Conservation (phyloP, 1,140 invertebrate species). For the Parapsyche elsis region DNA sequence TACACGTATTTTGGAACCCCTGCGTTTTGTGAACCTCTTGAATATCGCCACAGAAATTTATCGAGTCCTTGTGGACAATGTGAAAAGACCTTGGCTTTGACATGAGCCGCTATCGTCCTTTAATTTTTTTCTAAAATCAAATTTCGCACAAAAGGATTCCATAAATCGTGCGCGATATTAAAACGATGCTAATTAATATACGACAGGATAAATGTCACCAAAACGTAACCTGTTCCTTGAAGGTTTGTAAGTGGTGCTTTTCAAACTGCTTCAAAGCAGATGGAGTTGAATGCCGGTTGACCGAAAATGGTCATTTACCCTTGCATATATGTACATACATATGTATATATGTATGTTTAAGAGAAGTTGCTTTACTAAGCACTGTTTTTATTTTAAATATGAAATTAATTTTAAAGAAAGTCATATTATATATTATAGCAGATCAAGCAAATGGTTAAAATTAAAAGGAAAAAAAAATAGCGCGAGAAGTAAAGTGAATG, state of each 20-base stretch:
- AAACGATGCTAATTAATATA: neutral
- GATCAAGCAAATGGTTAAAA: no score
- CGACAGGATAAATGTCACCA: no score
- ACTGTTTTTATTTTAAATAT: no score
- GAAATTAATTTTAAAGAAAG: neutral
- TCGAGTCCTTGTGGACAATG: neutral
- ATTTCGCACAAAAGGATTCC: no score
- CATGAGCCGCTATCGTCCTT: neutral
- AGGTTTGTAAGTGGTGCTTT: no score
- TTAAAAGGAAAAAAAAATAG: neutral
- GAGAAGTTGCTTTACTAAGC: no score
- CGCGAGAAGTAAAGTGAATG: slow-evolving; percentile 17
- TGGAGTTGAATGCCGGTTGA: no score
- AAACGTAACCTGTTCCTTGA: no score
- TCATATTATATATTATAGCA: neutral
- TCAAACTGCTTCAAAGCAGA: no score
- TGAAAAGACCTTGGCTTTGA: neutral
- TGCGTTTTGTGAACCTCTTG: neutral
- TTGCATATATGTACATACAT: no score
- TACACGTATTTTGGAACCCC: neutral
- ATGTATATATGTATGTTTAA: no score
- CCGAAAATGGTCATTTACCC: no score
- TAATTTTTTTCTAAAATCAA: neutral
- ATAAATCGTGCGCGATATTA: neutral
- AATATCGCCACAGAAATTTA: neutral